Evolutionary conservation across 2,113 vertebrate species (phyloP), one percentile per base, ranked within the genome.

Genomic region (Morone saxatilis): DNA sequence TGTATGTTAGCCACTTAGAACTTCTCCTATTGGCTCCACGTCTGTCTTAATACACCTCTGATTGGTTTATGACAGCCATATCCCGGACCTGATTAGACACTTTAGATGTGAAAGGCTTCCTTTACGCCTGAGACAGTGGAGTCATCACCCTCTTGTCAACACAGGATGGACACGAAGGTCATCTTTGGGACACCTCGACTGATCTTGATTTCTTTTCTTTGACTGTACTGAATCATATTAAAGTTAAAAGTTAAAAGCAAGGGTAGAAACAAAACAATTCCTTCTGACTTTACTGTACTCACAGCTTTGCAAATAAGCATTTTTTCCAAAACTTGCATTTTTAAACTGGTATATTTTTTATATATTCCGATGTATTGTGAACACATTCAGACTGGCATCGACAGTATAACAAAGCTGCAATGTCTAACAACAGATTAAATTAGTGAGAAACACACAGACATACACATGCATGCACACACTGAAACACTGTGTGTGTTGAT

Each of bases 31-130:
- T 22, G 67, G 25, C 72, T 84, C 56, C 25, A 41, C 8, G 16
- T 76, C 54, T 78, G 45, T 80, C 78, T 80, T 57, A 83, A 73
- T 76, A 76, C 66, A 7, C 25, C 43, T 68, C 19, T 61, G 62
- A 88, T 69, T 81, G 67, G 48, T 82, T 76, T 63, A 61, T 48
- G 56, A 75, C 60, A 56, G 19, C 19, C 48, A 11, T 40, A 47
- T 75, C 43, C 13, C 16, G 22, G 22, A 47, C 47, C 40, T 61
- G 40, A 77, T 65, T 57, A 59, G 17, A 78, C 48, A 31, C 36
- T 66, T 79, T 80, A 22, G 25, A 71, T 63, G 36, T 14, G 25
- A 74, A 62, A 75, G 59, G 38, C 65, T 51, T 67, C 4, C 59
- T 83, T 82, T 45, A n/a, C 14, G 1, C 43, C 45, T 36, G 53